Percentiles rank a stretch among this genome's conserved stretches.
phyloP scores from a whole-genome alignment of 2,888 invertebrate species.

The Protophormia terraenovae region DNA sequence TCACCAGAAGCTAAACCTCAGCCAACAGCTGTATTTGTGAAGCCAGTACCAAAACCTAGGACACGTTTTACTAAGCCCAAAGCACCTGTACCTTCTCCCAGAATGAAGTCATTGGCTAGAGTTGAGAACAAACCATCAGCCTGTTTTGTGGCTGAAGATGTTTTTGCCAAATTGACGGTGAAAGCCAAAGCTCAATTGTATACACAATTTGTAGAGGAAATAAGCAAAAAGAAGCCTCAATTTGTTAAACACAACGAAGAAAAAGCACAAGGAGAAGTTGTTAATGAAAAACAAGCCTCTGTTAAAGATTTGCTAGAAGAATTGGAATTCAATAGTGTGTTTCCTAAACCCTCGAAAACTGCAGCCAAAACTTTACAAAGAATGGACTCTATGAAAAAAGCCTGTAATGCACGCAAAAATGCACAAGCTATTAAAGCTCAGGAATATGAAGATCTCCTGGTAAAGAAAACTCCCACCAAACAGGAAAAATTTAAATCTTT shows the following conservation, averaged over 20 bases:
- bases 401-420: not conserved
- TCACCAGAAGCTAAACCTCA: constrained; percentile 48
- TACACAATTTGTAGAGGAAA: constrained; percentile 76
- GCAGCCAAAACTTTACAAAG: constrained; percentile 35
- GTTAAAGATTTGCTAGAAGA: constrained; percentile 75
- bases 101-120: not conserved
- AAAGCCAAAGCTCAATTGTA: constrained; percentile 78
- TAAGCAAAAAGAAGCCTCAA: constrained; percentile 74
- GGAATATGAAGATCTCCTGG: constrained; percentile 62
- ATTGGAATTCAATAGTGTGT: constrained; percentile 72
- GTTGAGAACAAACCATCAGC: not conserved
- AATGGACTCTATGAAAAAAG: constrained; percentile 32
- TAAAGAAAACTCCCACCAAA: not conserved
- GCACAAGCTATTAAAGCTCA: not conserved
- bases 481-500: not conserved
- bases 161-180: constrained; percentile 76
- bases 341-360: not conserved
- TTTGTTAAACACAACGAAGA: constrained; percentile 67
- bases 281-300: constrained; percentile 72
- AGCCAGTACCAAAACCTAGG: constrained; percentile 1
- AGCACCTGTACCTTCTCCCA: constrained; percentile 62
- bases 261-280: constrained; percentile 68
- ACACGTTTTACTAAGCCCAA: constrained; percentile 39
- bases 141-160: constrained; percentile 76
- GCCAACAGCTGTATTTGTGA: not conserved